These are phyloP conservation scores for Danio choprae DNA, from an alignment of 2,797 vertebrate genomes.

Conservation along the genomic window DNA sequence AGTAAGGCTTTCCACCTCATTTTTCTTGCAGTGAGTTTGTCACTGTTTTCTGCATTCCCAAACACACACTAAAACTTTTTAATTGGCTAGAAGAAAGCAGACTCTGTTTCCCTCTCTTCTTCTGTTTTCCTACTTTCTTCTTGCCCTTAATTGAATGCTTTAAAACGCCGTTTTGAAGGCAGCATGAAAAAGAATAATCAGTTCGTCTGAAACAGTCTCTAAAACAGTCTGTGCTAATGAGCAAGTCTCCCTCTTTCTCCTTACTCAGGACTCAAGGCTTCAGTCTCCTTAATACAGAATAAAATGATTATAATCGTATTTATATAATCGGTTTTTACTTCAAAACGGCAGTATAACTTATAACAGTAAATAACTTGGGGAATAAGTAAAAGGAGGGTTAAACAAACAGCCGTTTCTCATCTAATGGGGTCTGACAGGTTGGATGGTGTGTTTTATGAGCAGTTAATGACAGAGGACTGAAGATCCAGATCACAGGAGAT, in stretches of 20 bases:
- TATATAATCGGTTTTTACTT: not conserved
- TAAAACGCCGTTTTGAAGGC: slow-evolving; percentile 50
- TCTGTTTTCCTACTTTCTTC: slow-evolving; percentile 27
- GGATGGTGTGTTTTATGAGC: not conserved
- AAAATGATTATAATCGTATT: not conserved
- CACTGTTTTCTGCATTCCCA: not conserved
- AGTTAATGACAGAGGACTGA: slow-evolving; percentile 30
- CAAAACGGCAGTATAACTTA: not conserved
- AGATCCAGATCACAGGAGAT: slow-evolving; percentile 2
- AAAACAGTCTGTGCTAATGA: slow-evolving; percentile 43
- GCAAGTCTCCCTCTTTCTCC: slow-evolving; percentile 36
- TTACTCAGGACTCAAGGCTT: not conserved
- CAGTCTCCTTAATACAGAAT: not conserved
- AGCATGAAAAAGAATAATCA: slow-evolving; percentile 56
- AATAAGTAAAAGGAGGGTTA: not conserved
- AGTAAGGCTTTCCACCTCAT: slow-evolving; percentile 38
- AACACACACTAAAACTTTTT: slow-evolving; percentile 49
- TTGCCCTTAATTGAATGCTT: slow-evolving; percentile 49
- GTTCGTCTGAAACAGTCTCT: slow-evolving; percentile 31
- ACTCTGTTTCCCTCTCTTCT: not conserved
- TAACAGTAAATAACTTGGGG: not conserved
- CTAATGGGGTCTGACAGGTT: not conserved
- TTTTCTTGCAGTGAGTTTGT: slow-evolving; percentile 28
- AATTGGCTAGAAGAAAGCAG: slow-evolving; percentile 46
- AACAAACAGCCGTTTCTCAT: not conserved